Evolutionary conservation across 2,888 invertebrate species (phyloP).

Genomic region (Corbicula japonica): DNA sequence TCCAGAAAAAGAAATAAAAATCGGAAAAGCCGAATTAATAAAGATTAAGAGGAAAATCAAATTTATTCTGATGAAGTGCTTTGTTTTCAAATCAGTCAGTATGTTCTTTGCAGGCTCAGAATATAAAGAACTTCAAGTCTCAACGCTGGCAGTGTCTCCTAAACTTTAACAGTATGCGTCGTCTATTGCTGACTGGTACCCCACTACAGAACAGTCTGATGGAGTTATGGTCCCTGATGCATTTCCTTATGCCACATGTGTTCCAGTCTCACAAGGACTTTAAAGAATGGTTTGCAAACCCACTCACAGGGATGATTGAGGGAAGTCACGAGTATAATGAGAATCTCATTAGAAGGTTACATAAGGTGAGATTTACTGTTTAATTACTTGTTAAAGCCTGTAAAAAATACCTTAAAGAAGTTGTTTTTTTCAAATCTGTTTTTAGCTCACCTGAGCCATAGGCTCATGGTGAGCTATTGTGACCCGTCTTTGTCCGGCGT

Average conservation of each 20-base stretch:
- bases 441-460: too few relatives aligned
- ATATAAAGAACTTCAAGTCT: conserved; percentile 99
- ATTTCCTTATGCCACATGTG: conserved; percentile 99
- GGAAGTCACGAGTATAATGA: conserved; percentile 97
- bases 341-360: conserved; percentile 94
- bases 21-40: too few relatives aligned
- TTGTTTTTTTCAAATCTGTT: too few relatives aligned
- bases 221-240: conserved; percentile 98
- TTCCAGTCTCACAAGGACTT: conserved; percentile 92
- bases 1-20: too few relatives aligned
- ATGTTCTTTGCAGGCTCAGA: conserved; percentile 92
- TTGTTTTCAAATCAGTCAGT: too few relatives aligned
- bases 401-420: too few relatives aligned
- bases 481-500: too few relatives aligned
- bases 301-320: conserved; percentile 98
- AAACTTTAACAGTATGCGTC: conserved; percentile 98
- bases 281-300: conserved; percentile 99
- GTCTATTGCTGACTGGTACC: conserved; percentile 93
- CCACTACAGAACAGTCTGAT: conserved; percentile 99
- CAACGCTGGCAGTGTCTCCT: conserved; percentile 99
- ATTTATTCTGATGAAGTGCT: too few relatives aligned
- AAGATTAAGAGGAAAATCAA: too few relatives aligned
- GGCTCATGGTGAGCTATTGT: too few relatives aligned
- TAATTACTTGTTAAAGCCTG: too few relatives aligned
- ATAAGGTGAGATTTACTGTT: conserved; percentile 91